Evolutionary conservation across 2,113 vertebrate genomes (phyloP).

Genomic region (Mus spicilegus): DNA sequence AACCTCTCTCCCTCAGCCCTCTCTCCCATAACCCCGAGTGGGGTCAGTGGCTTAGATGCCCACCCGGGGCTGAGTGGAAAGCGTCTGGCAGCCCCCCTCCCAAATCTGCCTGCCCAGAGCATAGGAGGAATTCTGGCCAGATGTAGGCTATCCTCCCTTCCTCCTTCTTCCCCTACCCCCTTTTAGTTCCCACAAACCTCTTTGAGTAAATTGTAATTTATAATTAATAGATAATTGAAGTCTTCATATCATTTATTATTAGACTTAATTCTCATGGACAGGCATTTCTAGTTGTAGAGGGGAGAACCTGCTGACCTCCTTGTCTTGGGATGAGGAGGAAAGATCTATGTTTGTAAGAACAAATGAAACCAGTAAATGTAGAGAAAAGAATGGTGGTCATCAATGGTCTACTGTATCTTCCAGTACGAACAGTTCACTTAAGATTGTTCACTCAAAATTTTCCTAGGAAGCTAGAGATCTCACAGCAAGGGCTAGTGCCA

Average conservation of each 20-base stretch:
- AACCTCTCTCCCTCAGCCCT: no score
- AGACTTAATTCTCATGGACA: neutral
- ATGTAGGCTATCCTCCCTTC: no score
- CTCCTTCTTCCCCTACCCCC: no score
- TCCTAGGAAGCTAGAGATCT: neutral
- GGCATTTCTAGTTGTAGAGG: neutral
- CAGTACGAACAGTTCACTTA: neutral
- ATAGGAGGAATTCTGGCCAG: no score
- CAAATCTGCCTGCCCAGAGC: no score
- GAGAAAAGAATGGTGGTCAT: neutral
- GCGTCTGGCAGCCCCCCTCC: no score
- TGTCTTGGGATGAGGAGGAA: neutral
- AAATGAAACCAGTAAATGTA: neutral
- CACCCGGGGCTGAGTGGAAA: no score
- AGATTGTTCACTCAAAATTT: neutral
- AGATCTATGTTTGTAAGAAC: neutral
- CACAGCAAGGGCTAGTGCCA: neutral
- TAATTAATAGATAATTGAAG: neutral
- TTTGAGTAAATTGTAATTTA: neutral
- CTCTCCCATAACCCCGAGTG: no score
- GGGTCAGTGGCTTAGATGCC: no score
- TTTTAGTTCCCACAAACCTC: neutral
- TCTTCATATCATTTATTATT: neutral
- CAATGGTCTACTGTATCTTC: neutral
- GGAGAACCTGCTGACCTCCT: neutral